Conservation (phyloP, 1,140 invertebrate genomes). For the Eumaeus atala region DNA sequence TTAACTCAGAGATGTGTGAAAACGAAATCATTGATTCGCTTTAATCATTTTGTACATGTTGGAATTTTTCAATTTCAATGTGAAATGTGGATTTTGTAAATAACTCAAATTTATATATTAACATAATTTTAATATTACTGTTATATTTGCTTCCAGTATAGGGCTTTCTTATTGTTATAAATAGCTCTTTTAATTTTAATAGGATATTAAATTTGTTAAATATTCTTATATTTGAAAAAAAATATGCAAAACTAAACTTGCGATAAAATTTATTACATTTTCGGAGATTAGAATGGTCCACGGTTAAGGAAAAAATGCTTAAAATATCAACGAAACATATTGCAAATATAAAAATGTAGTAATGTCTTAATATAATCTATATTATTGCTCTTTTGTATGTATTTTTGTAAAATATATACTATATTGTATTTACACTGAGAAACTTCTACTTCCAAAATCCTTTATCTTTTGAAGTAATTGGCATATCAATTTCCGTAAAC, state of each 20-base stretch:
- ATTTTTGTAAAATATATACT: conserved; percentile 72
- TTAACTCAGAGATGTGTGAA: conserved; percentile 57
- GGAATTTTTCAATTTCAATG: conserved; percentile 54
- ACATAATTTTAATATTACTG: conserved; percentile 58
- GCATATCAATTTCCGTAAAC: conserved; percentile 71
- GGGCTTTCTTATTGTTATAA: conserved; percentile 60
- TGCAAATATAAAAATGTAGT: conserved; percentile 54
- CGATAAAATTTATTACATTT: conserved; percentile 4
- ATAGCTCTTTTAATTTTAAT: conserved; percentile 38
- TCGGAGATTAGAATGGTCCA: conserved; percentile 40
- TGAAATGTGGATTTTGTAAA: conserved; percentile 55
- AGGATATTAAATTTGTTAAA: conserved; percentile 41
- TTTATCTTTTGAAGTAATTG: conserved; percentile 62
- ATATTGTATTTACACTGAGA: conserved; percentile 63
- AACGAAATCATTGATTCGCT: conserved; percentile 62
- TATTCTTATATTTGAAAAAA: conserved; percentile 35
- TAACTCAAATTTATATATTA: conserved; percentile 47
- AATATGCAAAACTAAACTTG: conserved; percentile 29
- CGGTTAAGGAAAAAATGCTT: conserved; percentile 46
- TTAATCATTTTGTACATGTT: conserved; percentile 59
- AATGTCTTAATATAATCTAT: conserved; percentile 44
- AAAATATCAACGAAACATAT: conserved; percentile 71
- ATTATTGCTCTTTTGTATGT: conserved; percentile 64
- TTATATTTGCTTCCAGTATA: conserved; percentile 69
- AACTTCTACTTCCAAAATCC: conserved; percentile 63